A percentile compares a stretch with the other conserved stretches of the same genome.
Conservation (phyloP, 2,113 vertebrate species). For the Rhinopomastus cyanomelas region DNA sequence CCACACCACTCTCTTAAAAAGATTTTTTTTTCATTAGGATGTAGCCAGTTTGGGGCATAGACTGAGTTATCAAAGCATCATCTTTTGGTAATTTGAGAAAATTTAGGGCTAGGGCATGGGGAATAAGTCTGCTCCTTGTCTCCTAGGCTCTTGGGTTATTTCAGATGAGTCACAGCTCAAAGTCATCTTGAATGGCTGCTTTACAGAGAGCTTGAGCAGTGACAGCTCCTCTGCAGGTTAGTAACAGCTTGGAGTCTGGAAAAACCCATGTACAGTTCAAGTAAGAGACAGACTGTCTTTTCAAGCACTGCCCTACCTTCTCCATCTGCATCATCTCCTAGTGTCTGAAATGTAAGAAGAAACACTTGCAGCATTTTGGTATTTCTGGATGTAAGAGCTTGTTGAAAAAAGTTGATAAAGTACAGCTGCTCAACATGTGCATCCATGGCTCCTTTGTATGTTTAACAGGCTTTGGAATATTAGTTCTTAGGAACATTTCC, state of each 20-base stretch:
- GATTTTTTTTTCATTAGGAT: neutral
- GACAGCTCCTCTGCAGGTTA: neutral
- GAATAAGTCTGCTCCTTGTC: neutral
- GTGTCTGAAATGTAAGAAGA: neutral
- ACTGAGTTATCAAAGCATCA: neutral
- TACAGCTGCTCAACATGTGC: neutral
- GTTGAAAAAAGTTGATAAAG: neutral
- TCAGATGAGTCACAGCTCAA: neutral
- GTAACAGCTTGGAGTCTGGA: slow-evolving; percentile 33
- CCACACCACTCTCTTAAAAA: neutral
- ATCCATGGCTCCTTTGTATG: neutral
- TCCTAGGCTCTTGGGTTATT: neutral
- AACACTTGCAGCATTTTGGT: neutral
- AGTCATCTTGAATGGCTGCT: slow-evolving; percentile 8
- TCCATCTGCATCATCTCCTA: neutral
- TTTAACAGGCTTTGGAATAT: neutral
- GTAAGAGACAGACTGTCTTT: neutral
- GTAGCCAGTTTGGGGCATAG: neutral
- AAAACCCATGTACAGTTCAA: neutral
- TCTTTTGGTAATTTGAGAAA: neutral
- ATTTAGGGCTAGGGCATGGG: neutral
- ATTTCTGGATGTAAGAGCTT: neutral
- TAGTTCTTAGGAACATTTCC: neutral
- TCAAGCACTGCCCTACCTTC: neutral
- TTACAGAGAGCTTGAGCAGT: slow-evolving; percentile 3